Conservation (phyloP, 2,113 vertebrate genomes). For the western clawed frog (Xenopus tropicalis) region DNA sequence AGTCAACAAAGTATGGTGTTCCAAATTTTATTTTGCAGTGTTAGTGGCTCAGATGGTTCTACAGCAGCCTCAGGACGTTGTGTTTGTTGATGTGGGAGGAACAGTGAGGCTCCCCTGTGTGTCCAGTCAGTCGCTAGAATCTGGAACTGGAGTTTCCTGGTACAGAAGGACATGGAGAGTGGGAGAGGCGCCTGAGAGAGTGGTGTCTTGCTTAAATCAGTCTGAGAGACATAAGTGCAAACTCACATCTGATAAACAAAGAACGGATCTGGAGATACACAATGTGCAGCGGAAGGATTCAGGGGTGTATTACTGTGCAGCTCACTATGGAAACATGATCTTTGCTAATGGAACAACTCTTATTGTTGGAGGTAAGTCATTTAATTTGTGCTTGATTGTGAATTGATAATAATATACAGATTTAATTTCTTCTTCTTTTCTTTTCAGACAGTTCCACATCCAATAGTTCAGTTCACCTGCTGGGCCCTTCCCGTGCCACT, state of each 20-base stretch:
- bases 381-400: too few relatives aligned
- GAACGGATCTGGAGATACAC: neutral
- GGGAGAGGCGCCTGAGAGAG: neutral
- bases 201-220: neutral
- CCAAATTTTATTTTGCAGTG: slow-evolving; percentile 12
- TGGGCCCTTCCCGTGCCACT: neutral
- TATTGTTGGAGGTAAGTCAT: slow-evolving; percentile 8
- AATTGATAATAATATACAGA: too few relatives aligned
- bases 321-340: neutral
- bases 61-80: slow-evolving; percentile 3
- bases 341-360: slow-evolving; percentile 17
- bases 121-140: neutral
- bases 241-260: neutral
- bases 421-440: neutral
- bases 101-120: neutral
- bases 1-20: too few relatives aligned
- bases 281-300: slow-evolving; percentile 9
- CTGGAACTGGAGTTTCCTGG: neutral
- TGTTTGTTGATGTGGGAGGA: neutral
- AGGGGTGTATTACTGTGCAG: slow-evolving; percentile 13
- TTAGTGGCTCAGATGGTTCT: neutral
- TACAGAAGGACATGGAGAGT: neutral
- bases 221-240: neutral
- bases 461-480: slow-evolving; percentile 1
- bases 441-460: neutral